Percentiles rank a stretch among this genome's conserved stretches.
phyloP scores from a whole-genome alignment of 2,113 vertebrate species.

The Grammomys dolichurus region DNA sequence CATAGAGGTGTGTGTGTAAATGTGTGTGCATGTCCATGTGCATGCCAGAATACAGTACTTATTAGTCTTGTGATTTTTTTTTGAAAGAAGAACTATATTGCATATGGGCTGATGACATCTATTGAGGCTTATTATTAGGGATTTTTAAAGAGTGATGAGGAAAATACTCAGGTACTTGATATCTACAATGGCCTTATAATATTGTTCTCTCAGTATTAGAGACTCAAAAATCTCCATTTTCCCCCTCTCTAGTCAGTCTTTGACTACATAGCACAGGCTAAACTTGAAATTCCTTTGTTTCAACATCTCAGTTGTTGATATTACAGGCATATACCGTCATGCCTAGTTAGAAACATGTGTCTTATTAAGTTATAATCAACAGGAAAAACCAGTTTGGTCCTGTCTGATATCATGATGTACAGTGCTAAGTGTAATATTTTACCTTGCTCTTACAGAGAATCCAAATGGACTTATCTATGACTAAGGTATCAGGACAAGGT shows the following conservation, averaged over 20 bases:
- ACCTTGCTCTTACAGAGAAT: background rate
- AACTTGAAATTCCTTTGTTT: background rate
- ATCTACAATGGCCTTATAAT: background rate
- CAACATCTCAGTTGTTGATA: background rate
- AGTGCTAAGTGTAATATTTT: background rate
- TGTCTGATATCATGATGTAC: background rate
- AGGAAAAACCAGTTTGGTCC: background rate
- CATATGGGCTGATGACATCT: background rate
- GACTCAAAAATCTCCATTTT: background rate
- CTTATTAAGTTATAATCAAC: background rate
- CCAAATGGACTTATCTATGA: background rate
- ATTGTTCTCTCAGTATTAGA: background rate
- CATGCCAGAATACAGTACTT: background rate
- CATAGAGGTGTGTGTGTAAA: background rate
- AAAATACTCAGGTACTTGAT: background rate
- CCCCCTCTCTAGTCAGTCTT: background rate
- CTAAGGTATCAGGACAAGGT: conserved; percentile 7
- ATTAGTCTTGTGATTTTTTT: background rate
- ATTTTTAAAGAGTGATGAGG: background rate
- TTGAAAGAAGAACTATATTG: background rate
- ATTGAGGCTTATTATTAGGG: background rate
- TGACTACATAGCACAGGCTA: background rate
- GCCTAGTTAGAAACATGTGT: background rate
- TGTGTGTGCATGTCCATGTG: background rate
- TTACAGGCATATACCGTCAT: background rate